Conservation (phyloP, 2,888 invertebrate species). For the Microctonus brassicae region DNA sequence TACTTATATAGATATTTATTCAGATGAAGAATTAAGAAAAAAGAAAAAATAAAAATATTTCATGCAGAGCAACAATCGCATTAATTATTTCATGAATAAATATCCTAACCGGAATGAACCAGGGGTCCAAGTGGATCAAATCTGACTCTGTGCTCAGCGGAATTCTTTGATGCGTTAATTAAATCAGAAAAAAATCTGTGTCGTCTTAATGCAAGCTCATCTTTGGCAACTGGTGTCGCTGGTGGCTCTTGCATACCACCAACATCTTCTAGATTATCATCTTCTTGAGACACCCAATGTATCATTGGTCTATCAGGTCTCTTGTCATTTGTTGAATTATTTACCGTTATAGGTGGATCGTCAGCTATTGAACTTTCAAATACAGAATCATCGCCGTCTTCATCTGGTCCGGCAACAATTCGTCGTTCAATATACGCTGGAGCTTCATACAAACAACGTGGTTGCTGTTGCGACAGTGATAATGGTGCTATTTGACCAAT, state of each 20-base stretch:
- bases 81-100: slow-evolving; percentile 18
- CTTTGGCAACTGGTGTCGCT: slow-evolving; percentile 83
- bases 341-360: slow-evolving; percentile 33
- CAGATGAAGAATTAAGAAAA: neutral
- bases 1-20: too few relatives aligned
- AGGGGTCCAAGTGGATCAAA: slow-evolving; percentile 81
- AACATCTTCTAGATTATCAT: slow-evolving; percentile 59
- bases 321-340: slow-evolving; percentile 17
- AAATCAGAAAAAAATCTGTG: slow-evolving; percentile 86
- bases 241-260: slow-evolving; percentile 78
- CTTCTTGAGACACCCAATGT: slow-evolving; percentile 68
- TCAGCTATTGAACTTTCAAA: slow-evolving; percentile 57
- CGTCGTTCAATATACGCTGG: slow-evolving; percentile 61
- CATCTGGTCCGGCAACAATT: slow-evolving; percentile 61
- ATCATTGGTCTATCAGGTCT: slow-evolving; percentile 48
- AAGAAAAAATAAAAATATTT: neutral
- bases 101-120: slow-evolving; percentile 75
- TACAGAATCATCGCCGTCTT: slow-evolving; percentile 66
- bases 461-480: slow-evolving; percentile 26
- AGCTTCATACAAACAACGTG: slow-evolving; percentile 49
- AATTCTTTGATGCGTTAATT: slow-evolving; percentile 79
- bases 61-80: slow-evolving; percentile 27
- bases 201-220: slow-evolving; percentile 81
- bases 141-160: slow-evolving; percentile 81
- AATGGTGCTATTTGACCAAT: neutral